Base-by-base conservation (phyloP, 2,113 vertebrate species). In the Aspiorhynchus laticeps region DNA sequence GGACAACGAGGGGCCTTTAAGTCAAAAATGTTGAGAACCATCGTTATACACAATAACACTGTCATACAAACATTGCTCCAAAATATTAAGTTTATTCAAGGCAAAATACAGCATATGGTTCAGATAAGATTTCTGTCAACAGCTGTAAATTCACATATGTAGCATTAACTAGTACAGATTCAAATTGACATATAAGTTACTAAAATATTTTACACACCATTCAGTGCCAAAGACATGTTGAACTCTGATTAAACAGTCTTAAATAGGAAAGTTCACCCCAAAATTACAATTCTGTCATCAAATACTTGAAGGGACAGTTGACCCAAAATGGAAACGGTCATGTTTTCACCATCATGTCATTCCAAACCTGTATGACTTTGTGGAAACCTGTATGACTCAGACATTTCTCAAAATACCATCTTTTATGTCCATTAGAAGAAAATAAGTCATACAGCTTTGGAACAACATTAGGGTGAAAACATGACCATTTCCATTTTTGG, bases 101-200 rank as follows among this genome's bases (percentile, higher is more conserved):
- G 36, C 7, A 81, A 65, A 43, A 43, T 33, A 69, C 24, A 78
- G 53, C 8, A 73, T 3, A 75, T 10, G 69, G 21, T 51, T n/a
- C 43, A 85, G 31, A 24, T 71, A 14, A 65, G 53, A 71, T 69
- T 73, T 73, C 19, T 76, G 14, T 86, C 46, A 19, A 88, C 56
- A 84, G 69, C 24, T 73, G 12, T 82, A 80, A 88, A 90, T 86
- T 74, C 65, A 67, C 61, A 87, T 69, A 82, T 51, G 56, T n/a
- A 59, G n/a, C 56, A 59, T 59, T 9, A 59, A 69, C 36, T 80
- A 65, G 80, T 51, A 69, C 53, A 51, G 83, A 75, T 86, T 56
- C 6, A 19, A 81, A 33, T 41, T 19, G 26, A 28, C 75, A 83
- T 80, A 88, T 86, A 88, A 88, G 33, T 88, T 88, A 84, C 12